These are phyloP conservation scores for Lamellibrachia columna DNA, from an alignment of 2,888 invertebrate species.

Conservation along the genomic window DNA sequence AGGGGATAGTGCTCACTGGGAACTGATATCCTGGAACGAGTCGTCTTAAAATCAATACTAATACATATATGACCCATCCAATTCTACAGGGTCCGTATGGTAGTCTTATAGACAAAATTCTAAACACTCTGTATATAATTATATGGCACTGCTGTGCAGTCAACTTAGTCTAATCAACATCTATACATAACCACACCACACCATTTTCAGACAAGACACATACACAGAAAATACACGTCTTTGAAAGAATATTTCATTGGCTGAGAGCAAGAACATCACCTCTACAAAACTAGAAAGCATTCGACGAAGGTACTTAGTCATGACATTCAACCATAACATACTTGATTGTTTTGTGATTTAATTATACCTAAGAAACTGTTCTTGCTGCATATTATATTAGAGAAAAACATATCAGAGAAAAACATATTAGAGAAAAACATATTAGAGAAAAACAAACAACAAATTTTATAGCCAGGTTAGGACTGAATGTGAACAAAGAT, in stretches of 20 bases:
- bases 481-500: no score
- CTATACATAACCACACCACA: not conserved
- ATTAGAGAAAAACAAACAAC: no score
- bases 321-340: not conserved
- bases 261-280: not conserved
- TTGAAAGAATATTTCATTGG: conserved; percentile 2
- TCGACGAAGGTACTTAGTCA: not conserved
- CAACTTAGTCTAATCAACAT: not conserved
- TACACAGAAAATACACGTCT: not conserved
- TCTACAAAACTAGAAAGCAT: not conserved
- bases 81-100: not conserved
- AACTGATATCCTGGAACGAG: not conserved
- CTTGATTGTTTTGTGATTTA: no score
- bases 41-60: not conserved
- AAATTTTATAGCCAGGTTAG: no score
- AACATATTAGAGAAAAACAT: no score
- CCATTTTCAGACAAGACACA: not conserved
- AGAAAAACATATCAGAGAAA: no score
- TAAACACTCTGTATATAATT: not conserved
- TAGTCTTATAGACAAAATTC: not conserved
- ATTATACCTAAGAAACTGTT: no score
- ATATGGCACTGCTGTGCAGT: not conserved
- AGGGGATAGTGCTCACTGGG: not conserved
- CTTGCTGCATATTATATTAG: no score
- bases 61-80: not conserved